phyloP scores from a whole-genome alignment of 2,797 vertebrate species.

The Spea hammondii region DNA sequence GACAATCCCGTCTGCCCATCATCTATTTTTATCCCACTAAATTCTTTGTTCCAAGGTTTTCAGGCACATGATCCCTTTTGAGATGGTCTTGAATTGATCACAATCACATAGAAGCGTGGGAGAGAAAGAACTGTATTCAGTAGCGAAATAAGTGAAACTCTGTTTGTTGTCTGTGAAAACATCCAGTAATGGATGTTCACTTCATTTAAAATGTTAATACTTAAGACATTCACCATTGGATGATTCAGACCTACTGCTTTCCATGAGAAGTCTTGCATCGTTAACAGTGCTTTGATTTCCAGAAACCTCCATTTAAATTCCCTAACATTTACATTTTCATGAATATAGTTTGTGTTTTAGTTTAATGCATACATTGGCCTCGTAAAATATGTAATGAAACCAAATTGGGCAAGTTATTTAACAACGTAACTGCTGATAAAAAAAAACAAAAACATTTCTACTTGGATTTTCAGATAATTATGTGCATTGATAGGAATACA shows the following conservation, averaged over 20 bases:
- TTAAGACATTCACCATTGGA: not conserved
- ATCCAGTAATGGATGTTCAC: constrained; percentile 17
- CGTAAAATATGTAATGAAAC: too few species aligned
- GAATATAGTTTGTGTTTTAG: too few species aligned
- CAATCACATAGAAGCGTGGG: constrained; percentile 51
- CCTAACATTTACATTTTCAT: too few species aligned
- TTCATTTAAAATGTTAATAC: constrained; percentile 11
- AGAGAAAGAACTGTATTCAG: constrained; percentile 48
- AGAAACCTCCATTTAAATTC: too few species aligned
- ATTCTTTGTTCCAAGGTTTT: constrained; percentile 50
- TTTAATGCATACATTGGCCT: too few species aligned
- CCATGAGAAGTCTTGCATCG: not conserved
- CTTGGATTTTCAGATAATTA: too few species aligned
- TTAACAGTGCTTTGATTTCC: not conserved
- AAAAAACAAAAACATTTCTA: too few species aligned
- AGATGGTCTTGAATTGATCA: constrained; percentile 47
- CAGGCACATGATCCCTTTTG: constrained; percentile 45
- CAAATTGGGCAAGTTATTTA: too few species aligned
- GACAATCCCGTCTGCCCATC: constrained; percentile 43
- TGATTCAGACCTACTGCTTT: constrained; percentile 8
- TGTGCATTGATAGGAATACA: too few species aligned
- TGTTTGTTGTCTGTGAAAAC: constrained; percentile 43
- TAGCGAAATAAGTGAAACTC: constrained; percentile 23
- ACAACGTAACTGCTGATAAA: too few species aligned
- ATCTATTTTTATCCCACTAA: constrained; percentile 38